Base-by-base conservation (phyloP, 2,888 invertebrate species). In the Eupelmus urozonus region DNA sequence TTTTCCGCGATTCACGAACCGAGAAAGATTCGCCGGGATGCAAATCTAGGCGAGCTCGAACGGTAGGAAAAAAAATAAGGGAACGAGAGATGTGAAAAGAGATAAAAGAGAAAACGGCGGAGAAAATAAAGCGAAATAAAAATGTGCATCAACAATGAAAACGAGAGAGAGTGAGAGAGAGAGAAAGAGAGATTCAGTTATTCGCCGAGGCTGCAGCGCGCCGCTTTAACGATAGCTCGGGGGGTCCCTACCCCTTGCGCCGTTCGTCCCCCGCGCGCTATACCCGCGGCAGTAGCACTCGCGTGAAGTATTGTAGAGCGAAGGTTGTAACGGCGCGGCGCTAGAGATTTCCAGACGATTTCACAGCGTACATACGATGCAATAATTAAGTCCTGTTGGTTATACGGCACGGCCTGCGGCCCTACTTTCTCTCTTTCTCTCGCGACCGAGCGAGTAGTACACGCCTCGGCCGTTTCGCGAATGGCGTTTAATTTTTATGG, bases 401-500 rank as follows among this genome's bases (percentile, higher is more conserved):
- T 34, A 4, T 18, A 51, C 29, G 20, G 5, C 25, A 18, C 60
- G 42, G 34, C 40, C 16, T 27, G 23, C 45, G 40, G 25, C 18
- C 40, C 29, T 13, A n/a, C 2, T 20, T 62, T 49, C 34, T 69
- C 23, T 20, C 34, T 51, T 29, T 18, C 42, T 16, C 29, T 11
- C 34, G 34, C 51, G 13, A 9, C 23, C 53, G 11, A 40, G 18
- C 13, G n/a, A 29, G 9, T 9, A 9, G 16, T 45, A 3, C 11
- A 16, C 7, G 25, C 9, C 27, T 34, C 20, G 40, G 53, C 25
- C 49, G 57, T 62, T 73, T 78, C 65, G 76, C 79, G 81, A 81
- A 80, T 76, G 75, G 79, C 81, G 83, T 85, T n/a, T 85, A 85
- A 85, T 84, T 85, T 85, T 85, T 84, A 85, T 83, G 85, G 81